Evolutionary conservation across 2,797 vertebrate genomes (phyloP), one percentile per base, ranked within the genome.

Genomic region (Oryzias dopingdopingensis): DNA sequence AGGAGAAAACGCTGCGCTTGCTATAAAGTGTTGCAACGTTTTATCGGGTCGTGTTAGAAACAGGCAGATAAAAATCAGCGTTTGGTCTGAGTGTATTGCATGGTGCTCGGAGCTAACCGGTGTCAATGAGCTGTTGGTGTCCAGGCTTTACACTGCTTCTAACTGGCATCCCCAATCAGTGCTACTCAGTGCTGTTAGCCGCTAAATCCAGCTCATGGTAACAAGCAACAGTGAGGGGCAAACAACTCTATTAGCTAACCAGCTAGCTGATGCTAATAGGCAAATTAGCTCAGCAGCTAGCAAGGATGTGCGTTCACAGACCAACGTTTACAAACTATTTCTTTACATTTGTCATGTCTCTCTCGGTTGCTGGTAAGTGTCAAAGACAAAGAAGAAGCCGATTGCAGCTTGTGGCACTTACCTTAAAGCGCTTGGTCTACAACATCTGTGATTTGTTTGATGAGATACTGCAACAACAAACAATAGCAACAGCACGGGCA

Each of bases 371-470:
- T 49, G 56, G 29, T 58, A 45, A 62, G 64, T 54, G 56, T 72
- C 40, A 83, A 80, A 83, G 10, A 67, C 54, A 72, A 46, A 60
- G 62, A 72, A 49, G 60, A 67, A 56, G 52, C 67, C 51, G 72
- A 56, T 50, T 61, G 73, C 67, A 83, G 77, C 71, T 84, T 74
- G 75, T 62, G 63, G 67, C 76, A 92, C 95, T 95, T 93, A 96
- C 95, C 95, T 95, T 90, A 55, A 79, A 89, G 68, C 84, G 84
- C 85, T 79, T 72, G 90, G 88, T 89, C 90, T 95, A 97, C 94
- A 96, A 93, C 96, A 97, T 98, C 93, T 89, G 92, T 90, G 91
- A 88, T 90, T 83, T 90, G 88, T 92, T 91, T 92, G 88, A 89
- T 80, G 86, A 80, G 84, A 81, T 78, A 76, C 87, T 89, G 91